Evolutionary conservation across 2,888 invertebrate species (phyloP).

Genomic region (Xanthorhoe spadicearia): DNA sequence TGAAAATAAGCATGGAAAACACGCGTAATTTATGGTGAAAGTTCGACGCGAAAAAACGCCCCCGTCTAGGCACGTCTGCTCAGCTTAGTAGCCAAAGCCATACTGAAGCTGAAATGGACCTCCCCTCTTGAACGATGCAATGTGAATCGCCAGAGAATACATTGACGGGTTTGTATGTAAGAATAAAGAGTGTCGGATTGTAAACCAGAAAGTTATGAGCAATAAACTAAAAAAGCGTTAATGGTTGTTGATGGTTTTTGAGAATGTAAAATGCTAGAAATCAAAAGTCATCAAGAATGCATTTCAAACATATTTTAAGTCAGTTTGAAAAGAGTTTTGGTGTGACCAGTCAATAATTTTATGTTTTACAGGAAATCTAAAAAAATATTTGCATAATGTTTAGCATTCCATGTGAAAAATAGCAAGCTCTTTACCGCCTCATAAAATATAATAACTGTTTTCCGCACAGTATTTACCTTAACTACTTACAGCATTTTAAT

Average conservation of each 20-base stretch:
- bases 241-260: not conserved
- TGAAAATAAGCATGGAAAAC: slow-evolving; percentile 34
- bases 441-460: too few species aligned
- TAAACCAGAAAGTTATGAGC: not conserved
- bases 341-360: too few species aligned
- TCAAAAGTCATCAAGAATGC: not conserved
- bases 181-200: not conserved
- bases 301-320: too few species aligned
- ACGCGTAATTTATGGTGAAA: slow-evolving; percentile 57
- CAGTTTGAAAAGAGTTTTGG: too few species aligned
- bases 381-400: too few species aligned
- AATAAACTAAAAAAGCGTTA: not conserved
- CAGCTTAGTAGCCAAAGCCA: slow-evolving; percentile 67
- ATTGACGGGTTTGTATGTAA: slow-evolving; percentile 32
- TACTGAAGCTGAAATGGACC: slow-evolving; percentile 68
- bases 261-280: not conserved
- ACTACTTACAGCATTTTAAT: too few species aligned
- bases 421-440: too few species aligned
- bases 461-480: too few species aligned
- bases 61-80: slow-evolving; percentile 54
- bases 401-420: too few species aligned
- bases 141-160: slow-evolving; percentile 40
- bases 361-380: too few species aligned
- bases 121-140: slow-evolving; percentile 35
- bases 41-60: slow-evolving; percentile 66